phyloP scores from a whole-genome alignment of 2,113 vertebrate species.

The Labeo rohita region DNA sequence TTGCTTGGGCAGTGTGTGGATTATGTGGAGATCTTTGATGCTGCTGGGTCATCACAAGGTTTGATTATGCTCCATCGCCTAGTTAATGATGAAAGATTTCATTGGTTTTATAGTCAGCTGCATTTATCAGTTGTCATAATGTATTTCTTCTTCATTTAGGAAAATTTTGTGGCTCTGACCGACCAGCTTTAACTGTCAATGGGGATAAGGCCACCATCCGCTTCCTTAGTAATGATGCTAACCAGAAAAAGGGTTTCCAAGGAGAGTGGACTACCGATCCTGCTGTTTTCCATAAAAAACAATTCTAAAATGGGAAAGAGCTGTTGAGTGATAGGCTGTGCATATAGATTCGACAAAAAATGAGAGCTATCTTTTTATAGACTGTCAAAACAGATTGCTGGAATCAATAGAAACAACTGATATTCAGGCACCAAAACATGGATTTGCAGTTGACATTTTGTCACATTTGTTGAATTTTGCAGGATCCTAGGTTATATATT shows the following conservation, averaged over 20 bases:
- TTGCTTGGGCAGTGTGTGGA: constrained; percentile 70
- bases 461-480: neutral
- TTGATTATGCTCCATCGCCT: constrained; percentile 22
- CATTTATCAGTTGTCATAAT: constrained; percentile 7
- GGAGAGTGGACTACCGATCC: constrained; percentile 76
- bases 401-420: neutral
- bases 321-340: neutral
- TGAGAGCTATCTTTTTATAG: neutral
- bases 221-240: constrained; percentile 69
- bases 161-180: constrained; percentile 69
- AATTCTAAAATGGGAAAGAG: constrained; percentile 27
- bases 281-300: constrained; percentile 58
- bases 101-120: neutral
- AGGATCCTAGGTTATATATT: neutral
- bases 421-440: neutral
- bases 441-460: neutral
- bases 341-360: neutral
- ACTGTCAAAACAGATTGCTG: neutral
- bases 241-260: constrained; percentile 73
- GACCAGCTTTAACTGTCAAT: constrained; percentile 55
- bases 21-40: constrained; percentile 74
- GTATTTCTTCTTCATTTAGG: constrained; percentile 58
- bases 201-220: constrained; percentile 68
- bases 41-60: constrained; percentile 66
- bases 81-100: neutral